Evolutionary conservation across 2,113 vertebrate genomes (phyloP).

Genomic region (Microcebus ravelobensis): DNA sequence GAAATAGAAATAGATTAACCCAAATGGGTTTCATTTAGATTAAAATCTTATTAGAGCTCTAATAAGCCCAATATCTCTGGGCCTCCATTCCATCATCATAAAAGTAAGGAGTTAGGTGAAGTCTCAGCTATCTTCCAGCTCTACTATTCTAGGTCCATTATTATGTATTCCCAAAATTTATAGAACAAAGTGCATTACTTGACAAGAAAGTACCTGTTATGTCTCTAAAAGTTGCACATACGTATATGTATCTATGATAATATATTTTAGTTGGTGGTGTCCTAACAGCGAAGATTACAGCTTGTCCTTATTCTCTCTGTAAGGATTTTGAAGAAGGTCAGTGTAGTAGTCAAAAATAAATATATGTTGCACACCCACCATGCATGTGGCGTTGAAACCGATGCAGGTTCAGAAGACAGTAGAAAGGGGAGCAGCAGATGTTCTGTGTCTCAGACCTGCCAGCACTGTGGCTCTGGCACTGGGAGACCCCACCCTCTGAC

Average conservation of each 20-base stretch:
- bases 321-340: not conserved
- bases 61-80: not conserved
- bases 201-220: not conserved
- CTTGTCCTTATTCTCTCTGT: not conserved
- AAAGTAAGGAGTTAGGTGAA: not conserved
- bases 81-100: not conserved
- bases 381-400: not conserved
- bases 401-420: not conserved
- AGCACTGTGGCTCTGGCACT: not conserved
- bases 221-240: not conserved
- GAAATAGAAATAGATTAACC: not conserved
- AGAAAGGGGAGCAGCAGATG: not conserved
- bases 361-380: no score
- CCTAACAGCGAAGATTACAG: not conserved
- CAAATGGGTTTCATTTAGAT: not conserved
- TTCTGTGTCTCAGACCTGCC: not conserved
- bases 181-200: not conserved
- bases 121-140: not conserved
- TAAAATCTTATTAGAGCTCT: not conserved
- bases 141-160: not conserved
- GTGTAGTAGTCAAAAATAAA: not conserved
- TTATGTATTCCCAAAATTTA: not conserved
- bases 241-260: not conserved
- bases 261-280: not conserved
- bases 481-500: conserved; percentile 56